Evolutionary conservation across 2,888 invertebrate species (phyloP), one percentile per base, ranked within the genome.

Genomic region (Trachelus stipa): DNA sequence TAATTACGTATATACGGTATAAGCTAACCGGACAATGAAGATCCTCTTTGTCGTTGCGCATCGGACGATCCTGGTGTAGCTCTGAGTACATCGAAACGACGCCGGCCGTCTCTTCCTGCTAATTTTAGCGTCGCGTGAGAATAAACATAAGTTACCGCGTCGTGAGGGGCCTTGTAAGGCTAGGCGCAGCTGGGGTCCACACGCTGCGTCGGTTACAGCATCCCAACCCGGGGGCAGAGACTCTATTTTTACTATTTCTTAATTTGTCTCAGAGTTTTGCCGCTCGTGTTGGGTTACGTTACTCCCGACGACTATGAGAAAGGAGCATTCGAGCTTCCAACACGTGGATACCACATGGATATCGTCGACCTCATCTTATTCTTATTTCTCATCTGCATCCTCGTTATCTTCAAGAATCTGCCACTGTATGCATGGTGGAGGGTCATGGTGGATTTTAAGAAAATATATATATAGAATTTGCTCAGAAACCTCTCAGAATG

Each of bases 161-260:
- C 79, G 73, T 81, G 76, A 76, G 87, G 84, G 85, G 83, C 87
- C 87, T 85, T 88, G 85, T 86, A 86, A 84, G 87, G 87, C 82
- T 84, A 83, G 84, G 76, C 80, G 75, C 81, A 82, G 84, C 82
- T 83, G 83, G 84, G 83, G 81, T 84, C 77, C 75, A 74, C 76
- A 79, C 77, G 75, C 79, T 73, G 78, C 80, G 73, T 80, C 79
- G 79, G 78, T 76, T 77, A 79, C 80, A 76, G 80, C 80, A 83
- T 84, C 82, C 79, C 79, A 79, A 78, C 80, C 80, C 74, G 77
- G 77, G 78, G 74, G 74, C 73, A 74, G 76, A 73, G 76, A 76
- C 85, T 86, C 87, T 88, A 87, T 88, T 88, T 88, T 87, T 86
- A 85, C 80, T 85, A 85, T 88, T 87, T 85, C 87, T 87, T 87